Base-by-base conservation (phyloP, 2,113 vertebrate species). In the Dipodomys stephensi region DNA sequence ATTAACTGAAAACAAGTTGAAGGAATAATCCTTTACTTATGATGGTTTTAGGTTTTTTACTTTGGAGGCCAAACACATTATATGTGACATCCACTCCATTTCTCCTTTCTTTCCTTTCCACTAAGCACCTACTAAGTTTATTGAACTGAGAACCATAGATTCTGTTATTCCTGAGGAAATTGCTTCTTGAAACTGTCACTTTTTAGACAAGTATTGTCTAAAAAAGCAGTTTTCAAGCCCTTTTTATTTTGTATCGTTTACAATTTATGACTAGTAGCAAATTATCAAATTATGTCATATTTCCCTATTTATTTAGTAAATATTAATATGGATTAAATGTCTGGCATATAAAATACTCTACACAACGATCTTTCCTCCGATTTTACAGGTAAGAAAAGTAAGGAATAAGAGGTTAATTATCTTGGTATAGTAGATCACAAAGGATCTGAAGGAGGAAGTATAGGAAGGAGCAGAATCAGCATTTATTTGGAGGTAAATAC, bases 401-500 rank as follows among this genome's bases (percentile, higher is more conserved):
- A 85, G 27, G 32, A 69, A 44, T n/a, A 20, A 92, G 74, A 90
- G 32, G 65, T 35, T 94, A 91, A 94, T 65, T 76, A 79, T 65
- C 78, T 93, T 77, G 27, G 23, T 3, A 13, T 23, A 72, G 28
- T 23, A 81, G 57, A 35, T 73, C 65, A 69, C 44, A 78, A 25
- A 53, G 44, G 53, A 30, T 27, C 62, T 20, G 44, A 72, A 85
- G 10, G 20, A 86, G n/a, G 28, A 67, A 16, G 46, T 73, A 87
- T 60, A 73, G 18, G 3, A 83, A 79, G 39, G 4, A 87, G 49
- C 35, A 84, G 65, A 93, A 69, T 65, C 71, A 71, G 18, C 25
- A 87, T 93, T 97, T 97, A 96, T 88, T 94, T 92, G 69, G 81
- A 96, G 13, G 15, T 22, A 97, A 84, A 76, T 72, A 81, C 60